Conservation (phyloP, 2,888 invertebrate species). For the Alcis repandata region DNA sequence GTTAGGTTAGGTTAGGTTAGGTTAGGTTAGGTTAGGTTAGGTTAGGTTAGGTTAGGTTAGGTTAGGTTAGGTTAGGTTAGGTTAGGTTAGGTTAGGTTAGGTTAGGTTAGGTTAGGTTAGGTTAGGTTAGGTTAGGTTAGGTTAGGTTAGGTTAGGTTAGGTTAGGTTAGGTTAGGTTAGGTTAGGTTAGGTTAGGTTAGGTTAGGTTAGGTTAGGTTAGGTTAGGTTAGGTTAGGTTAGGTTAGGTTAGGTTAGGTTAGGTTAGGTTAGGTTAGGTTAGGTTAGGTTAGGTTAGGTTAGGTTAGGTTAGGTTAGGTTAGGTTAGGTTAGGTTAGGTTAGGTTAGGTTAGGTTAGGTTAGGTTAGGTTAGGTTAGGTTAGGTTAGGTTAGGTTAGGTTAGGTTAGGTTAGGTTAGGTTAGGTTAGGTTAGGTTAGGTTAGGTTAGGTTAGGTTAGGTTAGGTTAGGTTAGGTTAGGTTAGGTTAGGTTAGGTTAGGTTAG, state of each 20-base stretch:
- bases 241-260: conserved; percentile 11
- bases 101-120: conserved; percentile 10
- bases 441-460: conserved; percentile 9
- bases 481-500: conserved; percentile 4
- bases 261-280: conserved; percentile 11
- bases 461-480: conserved; percentile 8
- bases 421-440: conserved; percentile 8
- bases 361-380: conserved; percentile 9
- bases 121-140: conserved; percentile 10
- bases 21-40: conserved; percentile 10
- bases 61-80: conserved; percentile 10
- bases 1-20: conserved; percentile 10
- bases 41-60: conserved; percentile 10
- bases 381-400: conserved; percentile 10
- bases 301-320: conserved; percentile 12
- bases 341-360: conserved; percentile 7
- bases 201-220: conserved; percentile 6
- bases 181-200: conserved; percentile 9
- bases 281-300: conserved; percentile 10
- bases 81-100: conserved; percentile 6
- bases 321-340: conserved; percentile 29
- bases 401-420: conserved; percentile 10
- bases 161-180: conserved; percentile 25
- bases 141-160: conserved; percentile 9
- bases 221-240: conserved; percentile 11